Evolutionary conservation across 1,140 invertebrate species (phyloP).

Genomic region (Drosophila takahashii): DNA sequence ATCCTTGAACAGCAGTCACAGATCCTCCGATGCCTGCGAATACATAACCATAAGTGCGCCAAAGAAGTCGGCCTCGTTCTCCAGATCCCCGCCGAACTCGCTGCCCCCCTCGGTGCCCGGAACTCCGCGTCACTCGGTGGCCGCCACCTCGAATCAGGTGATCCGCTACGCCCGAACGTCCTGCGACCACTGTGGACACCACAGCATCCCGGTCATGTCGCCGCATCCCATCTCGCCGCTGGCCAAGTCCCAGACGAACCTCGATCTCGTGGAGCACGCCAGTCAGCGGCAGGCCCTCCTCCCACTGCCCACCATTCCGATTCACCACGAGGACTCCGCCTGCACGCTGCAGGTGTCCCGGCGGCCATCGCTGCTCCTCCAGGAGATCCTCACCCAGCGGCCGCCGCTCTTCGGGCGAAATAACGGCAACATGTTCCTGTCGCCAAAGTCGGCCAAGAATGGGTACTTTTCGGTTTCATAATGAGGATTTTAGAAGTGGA

Average conservation of each 20-base stretch:
- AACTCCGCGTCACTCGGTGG: constrained; percentile 8
- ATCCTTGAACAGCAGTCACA: constrained; percentile 44
- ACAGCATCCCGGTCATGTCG: constrained; percentile 76
- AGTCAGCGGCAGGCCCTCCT: constrained; percentile 71
- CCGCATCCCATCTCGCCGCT: constrained; percentile 79
- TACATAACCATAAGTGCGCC: constrained; percentile 65
- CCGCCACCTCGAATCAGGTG: constrained; percentile 53
- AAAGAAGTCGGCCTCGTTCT: constrained; percentile 74
- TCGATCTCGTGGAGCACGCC: constrained; percentile 68
- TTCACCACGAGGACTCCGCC: constrained; percentile 62
- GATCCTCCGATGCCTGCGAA: constrained; percentile 61
- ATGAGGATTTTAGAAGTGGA: not conserved
- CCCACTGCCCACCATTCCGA: constrained; percentile 45
- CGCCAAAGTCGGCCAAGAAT: constrained; percentile 55
- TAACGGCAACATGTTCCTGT: constrained; percentile 64
- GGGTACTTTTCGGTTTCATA: constrained; percentile 49
- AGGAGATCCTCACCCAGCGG: constrained; percentile 83
- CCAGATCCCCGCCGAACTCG: constrained; percentile 45
- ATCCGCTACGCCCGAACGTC: constrained; percentile 72
- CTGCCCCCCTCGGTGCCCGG: constrained; percentile 24
- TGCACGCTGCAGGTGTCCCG: constrained; percentile 79
- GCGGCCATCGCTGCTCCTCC: constrained; percentile 75
- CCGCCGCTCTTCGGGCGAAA: constrained; percentile 80
- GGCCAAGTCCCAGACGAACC: constrained; percentile 76
- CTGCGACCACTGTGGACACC: constrained; percentile 78